Evolutionary conservation across 1,140 invertebrate genomes (phyloP), one percentile per base, ranked within the genome.

Genomic region (Kradibia gibbosae): DNA sequence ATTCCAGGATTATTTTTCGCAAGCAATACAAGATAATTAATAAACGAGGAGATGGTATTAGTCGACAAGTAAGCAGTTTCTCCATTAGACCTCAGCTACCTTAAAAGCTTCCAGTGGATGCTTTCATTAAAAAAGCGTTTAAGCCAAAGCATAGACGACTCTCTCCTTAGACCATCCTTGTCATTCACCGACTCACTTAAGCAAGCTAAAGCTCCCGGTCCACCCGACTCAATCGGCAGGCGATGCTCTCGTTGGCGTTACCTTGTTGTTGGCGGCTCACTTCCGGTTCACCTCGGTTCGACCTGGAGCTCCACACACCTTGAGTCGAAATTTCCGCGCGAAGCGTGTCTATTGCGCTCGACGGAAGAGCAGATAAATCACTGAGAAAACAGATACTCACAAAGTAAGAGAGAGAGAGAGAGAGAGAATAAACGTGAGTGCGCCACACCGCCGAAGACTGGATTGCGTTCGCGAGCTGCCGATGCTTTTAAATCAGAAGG

Each of bases 401-500:
- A 34, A 11, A 62, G 36, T 28, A 3, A 62, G 74, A 76, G 53
- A 45, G 17, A 60, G 31, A 53, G 77, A 48, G 60, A 78, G 60
- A 76, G 25, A 25, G 65, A 67, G 50, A 50, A 13, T 48, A 78
- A 34, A 53, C 76, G 48, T 67, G 39, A 70, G 76, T 70, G 62
- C 62, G 71, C 25, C 62, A 60, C 42, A 45, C 34, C 48, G 72
- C 50, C 57, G 80, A 70, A 57, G 25, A 82, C 81, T 82, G 81
- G 42, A 55, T 70, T 67, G 71, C 70, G 42, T 55, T n/a, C 57
- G 36, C 81, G 39, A 25, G 25, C 70, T 28, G 55, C 31, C 67
- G 57, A n/a, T 25, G 70, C 81, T 82, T 82, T 82, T 82, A 82
- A 82, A 78, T 82, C 75, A 50, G n/a, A 78, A 71, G 67, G 75